Percentiles rank a stretch among this genome's conserved stretches.
phyloP scores from a whole-genome alignment of 2,113 vertebrate species.

The Elachura formosa region DNA sequence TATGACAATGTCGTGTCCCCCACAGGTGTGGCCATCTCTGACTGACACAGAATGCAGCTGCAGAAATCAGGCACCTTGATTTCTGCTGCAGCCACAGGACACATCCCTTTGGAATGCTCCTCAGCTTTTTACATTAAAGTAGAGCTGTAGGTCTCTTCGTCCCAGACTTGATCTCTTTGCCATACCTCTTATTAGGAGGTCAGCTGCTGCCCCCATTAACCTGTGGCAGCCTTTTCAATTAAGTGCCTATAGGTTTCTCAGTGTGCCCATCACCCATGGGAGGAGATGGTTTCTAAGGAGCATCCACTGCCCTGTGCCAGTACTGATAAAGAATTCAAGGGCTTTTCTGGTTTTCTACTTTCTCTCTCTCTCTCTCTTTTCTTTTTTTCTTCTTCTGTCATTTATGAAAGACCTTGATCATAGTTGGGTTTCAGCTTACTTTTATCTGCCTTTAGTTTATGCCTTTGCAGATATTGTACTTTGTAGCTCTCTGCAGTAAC shows the following conservation, averaged over 20 bases:
- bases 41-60: background rate
- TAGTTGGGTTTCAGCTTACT: background rate
- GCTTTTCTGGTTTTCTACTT: background rate
- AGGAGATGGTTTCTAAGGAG: background rate
- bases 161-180: background rate
- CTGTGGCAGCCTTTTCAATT: background rate
- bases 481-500: background rate
- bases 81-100: background rate
- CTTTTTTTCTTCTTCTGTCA: background rate
- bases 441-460: background rate
- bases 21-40: background rate
- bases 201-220: background rate
- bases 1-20: background rate
- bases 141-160: background rate
- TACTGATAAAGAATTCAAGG: background rate
- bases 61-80: background rate
- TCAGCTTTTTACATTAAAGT: background rate
- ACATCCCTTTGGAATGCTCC: background rate
- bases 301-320: background rate
- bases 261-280: background rate
- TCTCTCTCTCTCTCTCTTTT: rapidly evolving
- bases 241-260: background rate
- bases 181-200: background rate
- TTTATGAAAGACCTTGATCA: background rate
- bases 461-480: background rate